Base-by-base conservation (phyloP, 2,888 invertebrate genomes). In the Monopis laevigella region DNA sequence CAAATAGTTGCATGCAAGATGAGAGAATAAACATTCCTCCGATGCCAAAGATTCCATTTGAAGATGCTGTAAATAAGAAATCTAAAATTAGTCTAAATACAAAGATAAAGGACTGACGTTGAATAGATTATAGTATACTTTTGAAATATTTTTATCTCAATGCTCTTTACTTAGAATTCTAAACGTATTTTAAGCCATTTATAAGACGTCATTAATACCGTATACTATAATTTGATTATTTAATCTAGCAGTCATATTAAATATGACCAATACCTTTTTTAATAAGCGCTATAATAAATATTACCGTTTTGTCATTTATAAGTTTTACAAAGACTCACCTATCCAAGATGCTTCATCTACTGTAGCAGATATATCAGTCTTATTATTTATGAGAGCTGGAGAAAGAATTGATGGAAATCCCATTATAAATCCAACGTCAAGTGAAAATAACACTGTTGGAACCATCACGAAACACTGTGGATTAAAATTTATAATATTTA, bases 391-490 rank as follows among this genome's bases (percentile, higher is more conserved):
- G 6, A 32, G n/a, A 2, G 2, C 32, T 32, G 14, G 32, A 8
- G 32, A 17, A 2, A 32, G 17, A 3, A 32, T 17, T 2, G 32
- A 32, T 6, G 32, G 16, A 10, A 32, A 32, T 2, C 32, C 32
- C 32, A 32, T 32, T 14, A 32, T 32, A 4, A 32, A n/a, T 2
- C 32, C 32, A 16, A 32, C 17, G 14, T 32, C 17, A 13, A 32
- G 7, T 7, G 32, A 32, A 32, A 32, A 32, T 14, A 32, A 32
- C 3, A 32, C 17, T 8, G 32, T 17, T 32, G 32, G 32, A 4
- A 32, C 10, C 32, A 32, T 32, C 17, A 32, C 32, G 32, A 32
- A 32, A 3, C 32, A 32, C 32, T 32, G 32, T 7, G n/a, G 24
- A 21, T 21, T 8, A 5, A 21, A 21, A 7, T 8, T 21, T 7